A percentile compares a stretch with the other conserved stretches of the same genome.
Conservation (phyloP, 2,888 invertebrate genomes). For the Eupithecia vulgata region DNA sequence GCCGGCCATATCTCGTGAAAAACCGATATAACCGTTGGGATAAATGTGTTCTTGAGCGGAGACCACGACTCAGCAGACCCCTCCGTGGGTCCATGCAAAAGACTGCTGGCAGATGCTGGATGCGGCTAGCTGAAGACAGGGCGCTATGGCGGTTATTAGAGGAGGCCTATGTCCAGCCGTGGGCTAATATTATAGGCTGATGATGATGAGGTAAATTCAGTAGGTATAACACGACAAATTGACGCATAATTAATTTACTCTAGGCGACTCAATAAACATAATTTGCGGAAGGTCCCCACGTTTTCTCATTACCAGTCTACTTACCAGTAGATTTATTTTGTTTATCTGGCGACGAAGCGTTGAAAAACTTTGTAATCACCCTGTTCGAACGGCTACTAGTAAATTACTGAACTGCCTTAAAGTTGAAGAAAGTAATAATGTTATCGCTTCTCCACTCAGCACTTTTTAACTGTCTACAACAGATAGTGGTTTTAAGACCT, state of each 20-base stretch:
- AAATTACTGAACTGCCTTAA: conserved; percentile 62
- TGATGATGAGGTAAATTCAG: too few relatives aligned
- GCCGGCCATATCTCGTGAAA: too few relatives aligned
- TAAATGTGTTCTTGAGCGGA: too few relatives aligned
- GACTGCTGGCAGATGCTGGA: too few relatives aligned
- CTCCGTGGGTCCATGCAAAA: too few relatives aligned
- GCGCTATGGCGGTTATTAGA: too few relatives aligned
- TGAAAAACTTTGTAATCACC: conserved; percentile 69
- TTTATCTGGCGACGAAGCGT: conserved; percentile 32
- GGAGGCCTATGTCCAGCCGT: too few relatives aligned
- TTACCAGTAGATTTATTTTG: conserved; percentile 22
- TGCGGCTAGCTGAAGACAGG: too few relatives aligned
- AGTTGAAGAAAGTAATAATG: conserved; percentile 66
- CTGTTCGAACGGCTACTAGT: conserved; percentile 64
- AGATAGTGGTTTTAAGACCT: conserved; percentile 3
- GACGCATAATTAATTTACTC: neutral
- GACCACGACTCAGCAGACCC: too few relatives aligned
- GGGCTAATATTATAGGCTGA: too few relatives aligned
- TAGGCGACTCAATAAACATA: neutral
- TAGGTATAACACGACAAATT: neutral
- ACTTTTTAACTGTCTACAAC: conserved; percentile 5
- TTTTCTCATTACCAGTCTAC: too few relatives aligned
- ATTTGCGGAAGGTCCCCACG: neutral
- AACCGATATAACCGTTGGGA: too few relatives aligned
- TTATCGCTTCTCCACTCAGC: conserved; percentile 44